These are phyloP conservation scores for Agelastica alni DNA, from an alignment of 2,888 invertebrate species.

Conservation along the genomic window DNA sequence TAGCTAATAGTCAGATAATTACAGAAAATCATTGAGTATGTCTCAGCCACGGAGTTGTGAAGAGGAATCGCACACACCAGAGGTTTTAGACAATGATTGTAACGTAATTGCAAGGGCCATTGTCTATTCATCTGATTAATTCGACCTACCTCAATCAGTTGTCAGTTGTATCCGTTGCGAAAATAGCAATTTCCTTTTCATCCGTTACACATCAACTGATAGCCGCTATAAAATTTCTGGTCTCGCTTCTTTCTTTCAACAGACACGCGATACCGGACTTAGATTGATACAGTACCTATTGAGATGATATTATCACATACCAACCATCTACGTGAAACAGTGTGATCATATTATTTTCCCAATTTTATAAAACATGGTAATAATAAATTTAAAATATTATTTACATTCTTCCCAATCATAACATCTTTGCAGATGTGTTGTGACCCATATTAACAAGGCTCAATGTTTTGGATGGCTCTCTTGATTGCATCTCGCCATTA, in stretches of 20 bases:
- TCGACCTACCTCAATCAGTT: slow-evolving; percentile 46
- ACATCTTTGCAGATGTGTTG: too few species aligned
- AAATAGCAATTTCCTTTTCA: slow-evolving; percentile 40
- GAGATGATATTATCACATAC: too few species aligned
- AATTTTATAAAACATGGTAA: too few species aligned
- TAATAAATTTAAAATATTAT: too few species aligned
- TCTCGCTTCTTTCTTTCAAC: slow-evolving; percentile 20
- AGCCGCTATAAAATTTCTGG: slow-evolving; percentile 22
- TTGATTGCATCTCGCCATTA: too few species aligned
- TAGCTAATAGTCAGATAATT: slow-evolving; percentile 24
- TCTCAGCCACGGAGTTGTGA: slow-evolving; percentile 31
- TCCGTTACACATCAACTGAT: slow-evolving; percentile 37
- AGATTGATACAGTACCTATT: too few species aligned
- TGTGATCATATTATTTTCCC: too few species aligned
- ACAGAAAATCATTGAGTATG: slow-evolving; percentile 24
- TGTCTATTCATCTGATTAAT: slow-evolving; percentile 43
- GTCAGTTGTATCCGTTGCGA: slow-evolving; percentile 44
- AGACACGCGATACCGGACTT: slow-evolving; percentile 10
- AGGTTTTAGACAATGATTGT: slow-evolving; percentile 31
- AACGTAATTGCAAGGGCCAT: slow-evolving; percentile 36
- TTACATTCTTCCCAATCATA: too few species aligned
- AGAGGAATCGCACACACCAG: slow-evolving; percentile 30
- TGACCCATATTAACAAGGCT: too few species aligned
- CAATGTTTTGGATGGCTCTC: too few species aligned
- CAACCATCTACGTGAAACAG: too few species aligned